Base-by-base conservation (phyloP, 1,140 invertebrate species). In the Caerostris extrusa region DNA sequence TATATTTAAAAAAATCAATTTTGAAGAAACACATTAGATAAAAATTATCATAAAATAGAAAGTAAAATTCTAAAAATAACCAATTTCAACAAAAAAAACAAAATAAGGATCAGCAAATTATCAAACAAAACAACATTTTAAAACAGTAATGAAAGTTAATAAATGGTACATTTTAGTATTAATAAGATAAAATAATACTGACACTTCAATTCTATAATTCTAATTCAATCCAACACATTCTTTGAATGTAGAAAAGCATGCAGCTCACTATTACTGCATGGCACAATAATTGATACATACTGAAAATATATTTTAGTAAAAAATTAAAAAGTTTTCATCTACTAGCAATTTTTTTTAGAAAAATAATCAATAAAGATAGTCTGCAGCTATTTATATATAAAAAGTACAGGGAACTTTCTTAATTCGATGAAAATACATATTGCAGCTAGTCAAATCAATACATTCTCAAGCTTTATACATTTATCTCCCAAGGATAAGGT, bases 141-240 rank as follows among this genome's bases (percentile, higher is more conserved):
- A 34, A 34, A 34, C 34, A 34, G 2, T 34, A 34, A 34, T 34
- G 34, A 2, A 34, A 10, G 69, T 10, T 34, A 50, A 77, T 12
- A 77, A 53, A 77, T 14, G 8, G 8, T 7, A 12, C 8, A 50
- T 34, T 34, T 50, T 56, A 57, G 7, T 57, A 17, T 85, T 85
- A 58, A 85, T n/a, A 7, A 85, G 8, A 56, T 12, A 85, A 85
- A 85, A 57, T 85, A 57, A 85, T 85, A 85, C 82, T 57, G 55
- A 85, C 55, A 85, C 55, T 17, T 57, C 12, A n/a, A 19, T 14
- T 85, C 19, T n/a, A 58, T 34, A 85, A 19, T 85, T 56, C 55
- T 57, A 85, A 85, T 57, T 85, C 6, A 85, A 57, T 17, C 7
- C 12, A 58, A 57, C 55, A 57, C 17, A 57, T 57, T 50, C 8